phyloP scores from a whole-genome alignment of 2,113 vertebrate species.

The Desmodus rotundus region DNA sequence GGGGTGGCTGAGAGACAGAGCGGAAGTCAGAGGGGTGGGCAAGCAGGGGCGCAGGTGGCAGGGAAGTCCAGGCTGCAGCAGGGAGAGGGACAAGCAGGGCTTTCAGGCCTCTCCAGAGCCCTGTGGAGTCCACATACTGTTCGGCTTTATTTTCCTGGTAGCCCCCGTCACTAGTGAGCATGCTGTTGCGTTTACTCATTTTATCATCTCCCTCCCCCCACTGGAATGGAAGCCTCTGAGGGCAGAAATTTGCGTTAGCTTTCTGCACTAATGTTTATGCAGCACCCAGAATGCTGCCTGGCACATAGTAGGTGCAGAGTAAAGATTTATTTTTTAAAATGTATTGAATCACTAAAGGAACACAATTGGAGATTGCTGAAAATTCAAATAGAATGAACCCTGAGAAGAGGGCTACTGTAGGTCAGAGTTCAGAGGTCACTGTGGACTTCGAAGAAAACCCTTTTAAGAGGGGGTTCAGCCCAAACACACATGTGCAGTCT shows the following conservation, averaged over 20 bases:
- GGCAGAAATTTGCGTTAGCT: not conserved
- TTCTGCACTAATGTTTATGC: not conserved
- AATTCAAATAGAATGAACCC: not conserved
- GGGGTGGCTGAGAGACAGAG: not conserved
- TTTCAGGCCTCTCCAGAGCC: not conserved
- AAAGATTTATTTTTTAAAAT: not conserved
- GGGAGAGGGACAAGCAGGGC: accelerated
- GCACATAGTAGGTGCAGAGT: not conserved
- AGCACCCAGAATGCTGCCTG: not conserved
- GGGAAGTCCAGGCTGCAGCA: not conserved
- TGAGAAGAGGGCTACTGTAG: not conserved
- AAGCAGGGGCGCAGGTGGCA: not conserved
- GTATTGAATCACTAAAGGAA: not conserved
- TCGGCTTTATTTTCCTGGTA: not conserved
- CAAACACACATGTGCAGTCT: not conserved
- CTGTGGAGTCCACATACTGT: not conserved
- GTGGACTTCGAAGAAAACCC: not conserved
- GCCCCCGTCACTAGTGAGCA: not conserved
- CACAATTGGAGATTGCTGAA: not conserved
- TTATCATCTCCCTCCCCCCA: not conserved
- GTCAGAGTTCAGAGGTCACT: not conserved
- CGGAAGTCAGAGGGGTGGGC: no score
- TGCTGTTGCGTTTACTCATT: not conserved
- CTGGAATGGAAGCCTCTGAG: not conserved
- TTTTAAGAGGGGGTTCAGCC: not conserved